Percentiles rank a stretch among this genome's conserved stretches.
phyloP scores from a whole-genome alignment of 2,888 invertebrate species.

The Leptinotarsa tumamoca region DNA sequence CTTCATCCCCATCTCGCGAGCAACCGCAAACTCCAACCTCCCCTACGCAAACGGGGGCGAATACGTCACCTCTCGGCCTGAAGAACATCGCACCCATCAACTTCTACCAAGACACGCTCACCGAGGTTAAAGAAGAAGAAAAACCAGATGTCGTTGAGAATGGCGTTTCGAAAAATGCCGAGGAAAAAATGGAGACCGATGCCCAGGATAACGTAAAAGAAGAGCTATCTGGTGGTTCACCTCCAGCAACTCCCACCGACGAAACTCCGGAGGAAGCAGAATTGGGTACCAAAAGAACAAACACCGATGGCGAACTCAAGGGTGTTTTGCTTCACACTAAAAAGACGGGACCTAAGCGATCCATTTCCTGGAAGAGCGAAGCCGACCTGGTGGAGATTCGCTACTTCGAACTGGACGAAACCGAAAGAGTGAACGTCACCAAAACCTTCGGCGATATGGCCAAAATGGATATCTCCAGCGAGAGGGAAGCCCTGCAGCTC shows the following conservation, averaged over 20 bases:
- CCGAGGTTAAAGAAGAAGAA: conserved; percentile 62
- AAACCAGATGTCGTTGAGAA: conserved; percentile 42
- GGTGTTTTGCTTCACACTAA: conserved; percentile 82
- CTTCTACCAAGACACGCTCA: conserved; percentile 92
- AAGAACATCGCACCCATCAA: conserved; percentile 73
- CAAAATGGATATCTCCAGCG: conserved; percentile 87
- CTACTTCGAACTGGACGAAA: conserved; percentile 95
- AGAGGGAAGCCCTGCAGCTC: conserved; percentile 85
- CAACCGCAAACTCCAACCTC: conserved; percentile 54
- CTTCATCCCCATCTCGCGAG: conserved; percentile 57
- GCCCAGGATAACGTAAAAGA: conserved; percentile 49
- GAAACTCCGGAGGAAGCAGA: conserved; percentile 66
- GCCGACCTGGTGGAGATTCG: conserved; percentile 83
- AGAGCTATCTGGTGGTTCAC: conserved; percentile 27
- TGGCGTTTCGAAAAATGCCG: conserved; percentile 50
- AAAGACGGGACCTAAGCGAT: conserved; percentile 83
- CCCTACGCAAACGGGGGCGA: conserved; percentile 54
- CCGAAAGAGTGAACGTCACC: conserved; percentile 94
- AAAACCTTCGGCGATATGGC: conserved; percentile 93
- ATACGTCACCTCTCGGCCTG: conserved; percentile 61
- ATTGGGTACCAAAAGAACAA: conserved; percentile 44
- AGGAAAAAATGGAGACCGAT: conserved; percentile 47
- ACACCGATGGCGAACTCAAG: conserved; percentile 73
- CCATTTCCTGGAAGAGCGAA: conserved; percentile 82
- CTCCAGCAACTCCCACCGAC: conserved; percentile 56